phyloP scores from a whole-genome alignment of 2,113 vertebrate species.

The Pristiophorus japonicus region DNA sequence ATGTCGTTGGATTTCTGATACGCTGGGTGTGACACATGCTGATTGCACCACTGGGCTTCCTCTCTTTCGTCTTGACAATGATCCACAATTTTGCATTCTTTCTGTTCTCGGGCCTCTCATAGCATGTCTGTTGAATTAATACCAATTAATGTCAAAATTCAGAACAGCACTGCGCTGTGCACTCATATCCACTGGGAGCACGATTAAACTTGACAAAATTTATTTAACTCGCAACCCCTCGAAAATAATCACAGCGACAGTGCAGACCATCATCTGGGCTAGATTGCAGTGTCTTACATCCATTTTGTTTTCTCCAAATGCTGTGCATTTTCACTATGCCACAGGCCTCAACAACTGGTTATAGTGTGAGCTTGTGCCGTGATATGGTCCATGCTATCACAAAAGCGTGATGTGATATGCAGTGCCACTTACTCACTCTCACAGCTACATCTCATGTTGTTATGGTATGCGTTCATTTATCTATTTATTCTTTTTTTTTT shows the following conservation, averaged over 20 bases:
- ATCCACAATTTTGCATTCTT: constrained; percentile 32
- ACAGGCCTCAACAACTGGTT: background rate
- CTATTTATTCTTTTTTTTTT: background rate
- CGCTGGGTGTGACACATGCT: constrained; percentile 21
- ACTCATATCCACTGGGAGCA: constrained; percentile 9
- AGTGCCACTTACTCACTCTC: background rate
- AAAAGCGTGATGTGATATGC: background rate
- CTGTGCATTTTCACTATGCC: background rate
- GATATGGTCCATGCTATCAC: background rate
- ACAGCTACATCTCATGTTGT: too few species aligned
- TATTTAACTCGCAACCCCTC: background rate
- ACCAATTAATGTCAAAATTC: constrained; percentile 37
- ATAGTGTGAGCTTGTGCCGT: background rate
- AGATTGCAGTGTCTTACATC: background rate
- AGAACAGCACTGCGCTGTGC: constrained; percentile 23
- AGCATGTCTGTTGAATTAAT: constrained; percentile 30
- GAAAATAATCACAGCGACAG: background rate
- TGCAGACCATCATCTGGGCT: background rate
- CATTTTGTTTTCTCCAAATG: background rate
- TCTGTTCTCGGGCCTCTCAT: constrained; percentile 22
- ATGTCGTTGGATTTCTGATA: constrained; percentile 5
- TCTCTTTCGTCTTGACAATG: constrained; percentile 6
- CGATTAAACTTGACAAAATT: constrained; percentile 18
- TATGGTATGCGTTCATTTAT: background rate
- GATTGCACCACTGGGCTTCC: background rate